Evolutionary conservation across 2,888 invertebrate species (phyloP).

Genomic region (Amphipoea oculea): DNA sequence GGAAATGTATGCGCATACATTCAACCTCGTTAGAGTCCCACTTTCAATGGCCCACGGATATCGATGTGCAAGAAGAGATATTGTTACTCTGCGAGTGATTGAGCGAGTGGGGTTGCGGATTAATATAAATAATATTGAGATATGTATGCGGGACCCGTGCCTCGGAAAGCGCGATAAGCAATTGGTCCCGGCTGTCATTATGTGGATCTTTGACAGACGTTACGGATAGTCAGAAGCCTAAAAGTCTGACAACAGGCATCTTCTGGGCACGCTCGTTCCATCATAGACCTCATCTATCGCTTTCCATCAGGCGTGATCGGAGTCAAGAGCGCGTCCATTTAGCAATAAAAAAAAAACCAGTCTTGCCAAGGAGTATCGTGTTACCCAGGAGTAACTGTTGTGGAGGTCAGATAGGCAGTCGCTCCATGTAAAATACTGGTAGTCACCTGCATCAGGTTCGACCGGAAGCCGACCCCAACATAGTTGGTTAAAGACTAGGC

Average conservation of each 20-base stretch:
- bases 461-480: too few species aligned
- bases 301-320: too few species aligned
- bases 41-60: slow-evolving; percentile 70
- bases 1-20: slow-evolving; percentile 87
- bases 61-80: slow-evolving; percentile 67
- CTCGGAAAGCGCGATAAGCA: not conserved
- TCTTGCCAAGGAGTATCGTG: not conserved
- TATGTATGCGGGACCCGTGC: not conserved
- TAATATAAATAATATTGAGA: not conserved
- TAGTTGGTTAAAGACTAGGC: too few species aligned
- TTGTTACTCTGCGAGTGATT: slow-evolving; percentile 37
- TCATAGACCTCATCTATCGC: too few species aligned
- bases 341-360: too few species aligned
- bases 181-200: not conserved
- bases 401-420: too few species aligned
- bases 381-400: too few species aligned
- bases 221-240: too few species aligned
- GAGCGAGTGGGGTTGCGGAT: slow-evolving; percentile 27
- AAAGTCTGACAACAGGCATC: not conserved
- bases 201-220: not conserved
- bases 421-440: too few species aligned
- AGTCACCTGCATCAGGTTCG: too few species aligned
- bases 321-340: too few species aligned
- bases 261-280: too few species aligned
- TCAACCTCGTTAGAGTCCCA: slow-evolving; percentile 81